Evolutionary conservation across 2,113 vertebrate species (phyloP).

Genomic region (Callionymus lyra): DNA sequence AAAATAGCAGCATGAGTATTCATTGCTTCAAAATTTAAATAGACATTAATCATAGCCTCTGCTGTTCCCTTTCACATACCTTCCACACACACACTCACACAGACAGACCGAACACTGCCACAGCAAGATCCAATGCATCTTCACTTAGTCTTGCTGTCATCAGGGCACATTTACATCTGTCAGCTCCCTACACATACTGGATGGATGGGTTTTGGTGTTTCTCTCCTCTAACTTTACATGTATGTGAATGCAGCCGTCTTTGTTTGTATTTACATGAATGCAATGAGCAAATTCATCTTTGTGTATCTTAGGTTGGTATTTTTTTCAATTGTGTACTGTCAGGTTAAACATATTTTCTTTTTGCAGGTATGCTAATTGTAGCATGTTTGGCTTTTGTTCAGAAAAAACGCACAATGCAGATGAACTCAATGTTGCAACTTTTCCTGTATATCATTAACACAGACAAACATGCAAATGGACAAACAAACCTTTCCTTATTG

Average conservation of each 20-base stretch:
- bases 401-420: slow-evolving; percentile 31
- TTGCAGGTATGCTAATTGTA: too few species aligned
- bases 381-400: too few species aligned
- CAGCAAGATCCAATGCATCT: slow-evolving; percentile 52
- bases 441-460: slow-evolving; percentile 44
- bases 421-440: slow-evolving; percentile 50
- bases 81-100: not conserved
- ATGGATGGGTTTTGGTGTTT: slow-evolving; percentile 37
- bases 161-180: slow-evolving; percentile 65
- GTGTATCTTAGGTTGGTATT: slow-evolving; percentile 15
- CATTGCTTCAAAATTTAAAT: slow-evolving; percentile 32
- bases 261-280: slow-evolving; percentile 1
- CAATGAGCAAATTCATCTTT: slow-evolving; percentile 18
- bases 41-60: slow-evolving; percentile 38
- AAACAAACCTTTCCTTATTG: slow-evolving; percentile 1
- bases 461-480: not conserved
- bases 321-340: slow-evolving; percentile 2
- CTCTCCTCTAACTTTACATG: slow-evolving; percentile 21
- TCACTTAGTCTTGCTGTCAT: slow-evolving; percentile 60
- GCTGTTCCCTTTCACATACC: slow-evolving; percentile 14
- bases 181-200: slow-evolving; percentile 49
- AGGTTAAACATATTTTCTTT: slow-evolving; percentile 12
- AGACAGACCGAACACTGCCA: slow-evolving; percentile 9
- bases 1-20: slow-evolving; percentile 13
- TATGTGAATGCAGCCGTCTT: slow-evolving; percentile 28